Percentiles rank a stretch among this genome's conserved stretches.
These are phyloP conservation scores for Empis stercorea DNA, from an alignment of 2,888 invertebrate species.

Conservation along the genomic window DNA sequence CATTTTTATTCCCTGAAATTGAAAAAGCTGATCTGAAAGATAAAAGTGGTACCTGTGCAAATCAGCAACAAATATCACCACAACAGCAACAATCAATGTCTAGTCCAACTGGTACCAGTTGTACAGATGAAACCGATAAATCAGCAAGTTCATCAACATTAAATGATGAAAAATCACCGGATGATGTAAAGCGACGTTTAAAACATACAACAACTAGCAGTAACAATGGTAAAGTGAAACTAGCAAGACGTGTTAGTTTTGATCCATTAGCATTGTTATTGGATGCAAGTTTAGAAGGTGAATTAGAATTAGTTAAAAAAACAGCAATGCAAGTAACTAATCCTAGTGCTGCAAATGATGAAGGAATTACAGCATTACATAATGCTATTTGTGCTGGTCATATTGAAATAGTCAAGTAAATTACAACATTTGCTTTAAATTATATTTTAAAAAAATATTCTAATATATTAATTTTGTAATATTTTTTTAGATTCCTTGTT, in stretches of 20 bases:
- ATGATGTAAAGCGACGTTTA: constrained; percentile 48
- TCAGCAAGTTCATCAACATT: constrained; percentile 14
- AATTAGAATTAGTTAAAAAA: constrained; percentile 89
- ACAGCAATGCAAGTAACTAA: constrained; percentile 89
- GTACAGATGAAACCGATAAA: constrained; percentile 27
- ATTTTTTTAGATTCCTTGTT: constrained; percentile 61
- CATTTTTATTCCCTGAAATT: constrained; percentile 66
- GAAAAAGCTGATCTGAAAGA: constrained; percentile 45
- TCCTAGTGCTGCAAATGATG: constrained; percentile 96
- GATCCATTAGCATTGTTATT: constrained; percentile 91
- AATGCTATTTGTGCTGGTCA: constrained; percentile 99
- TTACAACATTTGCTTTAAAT: constrained; percentile 14
- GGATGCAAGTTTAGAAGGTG: constrained; percentile 96
- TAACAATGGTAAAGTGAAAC: constrained; percentile 55
- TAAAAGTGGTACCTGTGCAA: constrained; percentile 15
- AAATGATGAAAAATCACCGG: constrained; percentile 22
- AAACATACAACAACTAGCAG: constrained; percentile 38
- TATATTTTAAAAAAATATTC: not conserved
- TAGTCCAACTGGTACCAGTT: constrained; percentile 30
- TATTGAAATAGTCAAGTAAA: constrained; percentile 86
- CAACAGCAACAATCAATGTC: constrained; percentile 19
- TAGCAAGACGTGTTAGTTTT: constrained; percentile 82
- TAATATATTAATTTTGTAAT: not conserved
- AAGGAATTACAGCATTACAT: constrained; percentile 97
- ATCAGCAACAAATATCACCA: constrained; percentile 15